Evolutionary conservation across 2,113 vertebrate genomes (phyloP).

Genomic region (Cheirogaleus medius): DNA sequence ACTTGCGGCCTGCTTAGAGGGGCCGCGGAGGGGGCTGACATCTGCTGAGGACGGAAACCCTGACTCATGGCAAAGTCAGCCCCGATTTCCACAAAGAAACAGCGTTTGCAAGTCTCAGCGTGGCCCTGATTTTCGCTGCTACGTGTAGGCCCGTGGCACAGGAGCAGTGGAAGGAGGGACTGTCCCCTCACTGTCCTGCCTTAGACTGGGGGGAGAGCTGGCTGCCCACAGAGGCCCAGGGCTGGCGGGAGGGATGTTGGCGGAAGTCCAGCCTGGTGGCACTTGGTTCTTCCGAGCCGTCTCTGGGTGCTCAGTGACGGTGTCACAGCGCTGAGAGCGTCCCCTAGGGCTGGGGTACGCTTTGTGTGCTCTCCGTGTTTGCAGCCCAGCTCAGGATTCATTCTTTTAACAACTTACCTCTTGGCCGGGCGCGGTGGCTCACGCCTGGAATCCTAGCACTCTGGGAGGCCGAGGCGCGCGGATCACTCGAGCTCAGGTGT

Average conservation of each 20-base stretch:
- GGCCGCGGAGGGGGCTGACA: accelerated
- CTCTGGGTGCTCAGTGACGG: neutral
- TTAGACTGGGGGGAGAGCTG: neutral
- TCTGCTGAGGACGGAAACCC: neutral
- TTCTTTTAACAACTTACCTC: no score
- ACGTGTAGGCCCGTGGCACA: accelerated
- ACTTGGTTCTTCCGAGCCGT: accelerated
- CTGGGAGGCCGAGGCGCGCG: no score
- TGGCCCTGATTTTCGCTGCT: accelerated
- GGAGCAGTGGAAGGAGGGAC: neutral
- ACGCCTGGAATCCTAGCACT: no score
- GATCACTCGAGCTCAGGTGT: no score
- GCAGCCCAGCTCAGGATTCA: neutral
- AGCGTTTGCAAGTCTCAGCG: neutral
- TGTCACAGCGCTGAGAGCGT: neutral
- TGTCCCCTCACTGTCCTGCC: neutral
- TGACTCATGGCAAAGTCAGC: neutral
- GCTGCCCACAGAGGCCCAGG: neutral
- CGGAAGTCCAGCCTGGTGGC: neutral
- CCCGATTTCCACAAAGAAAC: neutral
- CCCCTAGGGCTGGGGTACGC: accelerated
- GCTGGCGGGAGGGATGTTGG: no score
- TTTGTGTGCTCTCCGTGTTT: neutral
- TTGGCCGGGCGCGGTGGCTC: no score
- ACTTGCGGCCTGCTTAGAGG: neutral